phyloP scores from a whole-genome alignment of 2,113 vertebrate genomes.

The Protobothrops flavoviridis region DNA sequence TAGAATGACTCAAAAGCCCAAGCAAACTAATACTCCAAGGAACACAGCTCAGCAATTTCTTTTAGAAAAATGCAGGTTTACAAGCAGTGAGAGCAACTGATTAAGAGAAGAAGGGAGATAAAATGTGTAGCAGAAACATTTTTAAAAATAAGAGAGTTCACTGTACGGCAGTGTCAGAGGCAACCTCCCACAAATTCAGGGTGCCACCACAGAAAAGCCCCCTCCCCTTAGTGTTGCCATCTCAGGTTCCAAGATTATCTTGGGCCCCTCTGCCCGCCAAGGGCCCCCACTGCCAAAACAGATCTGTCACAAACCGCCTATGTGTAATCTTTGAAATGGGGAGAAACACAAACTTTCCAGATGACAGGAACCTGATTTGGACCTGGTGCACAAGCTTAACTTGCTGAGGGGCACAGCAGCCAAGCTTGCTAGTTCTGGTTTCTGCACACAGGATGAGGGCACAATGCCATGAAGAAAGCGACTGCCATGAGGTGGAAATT shows the following conservation, averaged over 20 bases:
- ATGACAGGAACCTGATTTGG: background rate
- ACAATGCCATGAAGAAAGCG: background rate
- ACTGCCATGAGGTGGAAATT: background rate
- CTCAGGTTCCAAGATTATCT: background rate
- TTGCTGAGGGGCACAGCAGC: background rate
- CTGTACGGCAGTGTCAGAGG: background rate
- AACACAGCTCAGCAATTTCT: background rate
- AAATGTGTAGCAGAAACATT: background rate
- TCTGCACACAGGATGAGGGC: background rate
- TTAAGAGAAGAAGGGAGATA: background rate
- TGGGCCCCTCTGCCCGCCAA: background rate
- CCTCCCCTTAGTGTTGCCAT: background rate
- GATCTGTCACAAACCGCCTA: background rate
- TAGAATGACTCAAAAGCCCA: background rate
- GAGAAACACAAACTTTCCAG: background rate
- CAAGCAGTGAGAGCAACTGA: background rate
- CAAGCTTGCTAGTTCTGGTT: background rate
- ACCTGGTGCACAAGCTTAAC: background rate
- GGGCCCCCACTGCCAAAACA: background rate
- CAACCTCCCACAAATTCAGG: background rate
- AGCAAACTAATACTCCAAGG: background rate
- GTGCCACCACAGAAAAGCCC: background rate
- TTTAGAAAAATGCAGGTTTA: background rate
- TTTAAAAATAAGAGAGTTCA: background rate
- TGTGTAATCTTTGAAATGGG: background rate